phyloP scores from a whole-genome alignment of 2,888 invertebrate species.

The Nudaria mundana region DNA sequence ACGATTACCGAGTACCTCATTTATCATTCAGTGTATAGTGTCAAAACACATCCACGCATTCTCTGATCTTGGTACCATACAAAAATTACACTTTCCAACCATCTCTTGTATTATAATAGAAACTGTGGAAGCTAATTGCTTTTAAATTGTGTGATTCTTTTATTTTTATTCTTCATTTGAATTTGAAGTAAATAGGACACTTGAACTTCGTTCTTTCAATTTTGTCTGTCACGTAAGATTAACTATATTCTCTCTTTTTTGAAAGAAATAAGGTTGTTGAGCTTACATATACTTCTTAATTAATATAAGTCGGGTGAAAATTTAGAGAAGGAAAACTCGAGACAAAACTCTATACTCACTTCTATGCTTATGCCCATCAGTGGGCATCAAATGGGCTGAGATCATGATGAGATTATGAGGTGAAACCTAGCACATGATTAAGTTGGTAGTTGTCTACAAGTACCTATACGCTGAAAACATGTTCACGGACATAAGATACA shows the following conservation, averaged over 20 bases:
- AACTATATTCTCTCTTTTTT: constrained; percentile 21
- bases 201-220: constrained; percentile 26
- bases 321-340: no score
- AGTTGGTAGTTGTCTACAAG: no score
- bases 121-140: constrained; percentile 51
- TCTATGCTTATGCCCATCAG: no score
- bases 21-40: constrained; percentile 67
- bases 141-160: constrained; percentile 43
- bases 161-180: constrained; percentile 27
- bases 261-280: no score
- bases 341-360: no score
- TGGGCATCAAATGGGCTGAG: no score
- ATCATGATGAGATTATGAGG: no score
- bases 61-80: constrained; percentile 63
- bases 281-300: no score
- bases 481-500: no score
- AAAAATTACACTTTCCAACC: constrained; percentile 48
- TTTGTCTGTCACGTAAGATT: constrained; percentile 32
- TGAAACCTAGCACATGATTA: no score
- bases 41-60: constrained; percentile 66
- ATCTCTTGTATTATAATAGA: constrained; percentile 34
- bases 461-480: no score
- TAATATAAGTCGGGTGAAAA: no score
- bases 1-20: constrained; percentile 64
- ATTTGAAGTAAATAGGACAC: constrained; percentile 33